Base-by-base conservation (phyloP, 2,113 vertebrate genomes). In the Hymenochirus boettgeri region DNA sequence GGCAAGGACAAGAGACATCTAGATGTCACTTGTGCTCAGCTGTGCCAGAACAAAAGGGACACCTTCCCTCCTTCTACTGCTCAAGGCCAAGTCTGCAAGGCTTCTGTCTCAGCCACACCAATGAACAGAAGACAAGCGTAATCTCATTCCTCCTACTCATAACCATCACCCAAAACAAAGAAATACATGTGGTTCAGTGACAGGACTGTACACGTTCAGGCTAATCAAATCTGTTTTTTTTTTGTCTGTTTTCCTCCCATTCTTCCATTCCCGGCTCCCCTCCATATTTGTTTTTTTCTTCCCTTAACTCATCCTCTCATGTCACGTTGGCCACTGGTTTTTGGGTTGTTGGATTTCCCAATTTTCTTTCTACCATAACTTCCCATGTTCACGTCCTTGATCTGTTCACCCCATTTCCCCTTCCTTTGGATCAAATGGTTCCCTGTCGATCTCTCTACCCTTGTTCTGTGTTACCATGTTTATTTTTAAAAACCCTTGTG, bases 211-310 rank as follows among this genome's bases (percentile, higher is more conserved):
- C 59, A 56, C 18, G 52, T 46, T 57, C 48, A 62, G 51, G 57
- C 50, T 61, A 70, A 62, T 61, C 42, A 62, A 58, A 61, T 62
- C 61, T 61, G 66, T 70, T n/a, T n/a, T 61, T 70, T 61, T 62
- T 42, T 37, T 61, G 48, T 61, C 37, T 69, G 42, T 70, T 50
- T 61, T 58, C 57, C 37, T 50, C 42, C 57, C 54, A 54, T 54
- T 65, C n/a, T 48, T 65, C 23, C 17, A 42, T 26, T 48, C 57
- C 65, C 12, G 52, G 56, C 65, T 60, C 18, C 47, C 65, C 18
- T 22, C 25, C 65, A 67, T 67, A 2, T 35, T 11, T 57, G 29
- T 13, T 29, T 35, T 57, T 15, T n/a, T 55, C 17, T 15, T 4
- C 27, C 27, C 15, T 26, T 27, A 7, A 15, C 17, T 42, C 3